These are phyloP conservation scores for Centruroides vittatus DNA, from an alignment of 1,140 invertebrate genomes.

Conservation along the genomic window DNA sequence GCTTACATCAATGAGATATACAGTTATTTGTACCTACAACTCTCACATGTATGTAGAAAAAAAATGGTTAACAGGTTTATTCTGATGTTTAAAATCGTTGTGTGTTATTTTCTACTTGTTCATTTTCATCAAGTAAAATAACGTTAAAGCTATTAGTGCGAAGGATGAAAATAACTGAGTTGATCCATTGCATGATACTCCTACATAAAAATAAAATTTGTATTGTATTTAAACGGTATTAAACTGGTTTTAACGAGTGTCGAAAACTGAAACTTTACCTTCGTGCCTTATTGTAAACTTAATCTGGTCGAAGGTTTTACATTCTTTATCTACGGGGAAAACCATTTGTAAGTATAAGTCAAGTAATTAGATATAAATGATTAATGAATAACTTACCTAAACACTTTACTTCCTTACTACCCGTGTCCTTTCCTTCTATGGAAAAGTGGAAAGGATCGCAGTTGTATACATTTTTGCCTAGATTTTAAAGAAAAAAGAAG, in stretches of 20 bases:
- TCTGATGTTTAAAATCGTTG: neutral
- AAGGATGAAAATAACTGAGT: neutral
- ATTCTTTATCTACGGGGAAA: constrained; percentile 1
- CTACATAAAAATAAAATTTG: neutral
- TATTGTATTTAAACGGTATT: neutral
- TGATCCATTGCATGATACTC: neutral
- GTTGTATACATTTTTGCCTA: too few species aligned
- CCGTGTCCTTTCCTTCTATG: too few species aligned
- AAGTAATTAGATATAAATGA: too few species aligned
- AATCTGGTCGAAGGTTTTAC: constrained; percentile 8
- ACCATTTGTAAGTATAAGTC: too few species aligned
- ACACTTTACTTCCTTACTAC: too few species aligned
- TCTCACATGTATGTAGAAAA: too few species aligned
- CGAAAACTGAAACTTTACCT: neutral
- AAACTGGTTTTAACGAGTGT: too few species aligned
- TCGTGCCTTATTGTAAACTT: constrained; percentile 7
- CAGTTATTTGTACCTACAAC: too few species aligned
- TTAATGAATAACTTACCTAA: too few species aligned
- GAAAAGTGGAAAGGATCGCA: too few species aligned
- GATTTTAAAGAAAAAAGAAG: too few species aligned
- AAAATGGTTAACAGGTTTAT: neutral
- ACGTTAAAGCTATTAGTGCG: neutral
- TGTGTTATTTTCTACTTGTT: neutral
- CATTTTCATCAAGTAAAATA: neutral
- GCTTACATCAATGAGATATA: too few species aligned